phyloP scores from a whole-genome alignment of 2,888 invertebrate species.

The Thymelicus acteon region DNA sequence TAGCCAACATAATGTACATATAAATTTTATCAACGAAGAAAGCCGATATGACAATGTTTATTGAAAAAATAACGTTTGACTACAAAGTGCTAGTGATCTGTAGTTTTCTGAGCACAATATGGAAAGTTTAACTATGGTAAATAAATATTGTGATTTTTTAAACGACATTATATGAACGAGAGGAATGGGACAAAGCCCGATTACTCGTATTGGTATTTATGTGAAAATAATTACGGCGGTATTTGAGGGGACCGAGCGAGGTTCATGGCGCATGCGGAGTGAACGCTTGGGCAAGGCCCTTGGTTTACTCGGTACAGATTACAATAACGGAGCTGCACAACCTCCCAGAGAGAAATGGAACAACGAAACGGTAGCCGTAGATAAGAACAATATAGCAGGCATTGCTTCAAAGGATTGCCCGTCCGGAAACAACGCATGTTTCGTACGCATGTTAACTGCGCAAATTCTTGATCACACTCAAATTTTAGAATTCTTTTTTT shows the following conservation, averaged over 20 bases:
- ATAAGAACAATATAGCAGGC: slow-evolving; percentile 6
- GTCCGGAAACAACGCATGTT: neutral
- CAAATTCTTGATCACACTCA: neutral
- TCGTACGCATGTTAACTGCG: neutral
- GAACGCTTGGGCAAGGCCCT: slow-evolving; percentile 36
- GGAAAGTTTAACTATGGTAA: no score
- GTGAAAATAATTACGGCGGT: slow-evolving; percentile 43
- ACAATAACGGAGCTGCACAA: slow-evolving; percentile 35
- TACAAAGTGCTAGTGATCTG: no score
- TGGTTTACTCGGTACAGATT: slow-evolving; percentile 36
- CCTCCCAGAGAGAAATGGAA: slow-evolving; percentile 20
- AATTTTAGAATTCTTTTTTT: neutral
- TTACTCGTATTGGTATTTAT: slow-evolving; percentile 41
- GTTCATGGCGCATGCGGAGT: slow-evolving; percentile 45
- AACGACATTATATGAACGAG: slow-evolving; percentile 14
- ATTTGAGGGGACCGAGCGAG: slow-evolving; percentile 41
- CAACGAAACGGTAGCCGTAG: slow-evolving; percentile 22
- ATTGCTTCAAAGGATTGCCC: neutral
- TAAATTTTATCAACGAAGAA: no score
- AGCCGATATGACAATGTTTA: no score
- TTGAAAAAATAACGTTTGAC: no score
- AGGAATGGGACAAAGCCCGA: slow-evolving; percentile 26
- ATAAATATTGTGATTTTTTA: neutral
- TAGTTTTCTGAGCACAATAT: no score
- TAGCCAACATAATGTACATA: no score